Evolutionary conservation across 2,113 vertebrate genomes (phyloP).

Genomic region (Peucedramus taeniatus): DNA sequence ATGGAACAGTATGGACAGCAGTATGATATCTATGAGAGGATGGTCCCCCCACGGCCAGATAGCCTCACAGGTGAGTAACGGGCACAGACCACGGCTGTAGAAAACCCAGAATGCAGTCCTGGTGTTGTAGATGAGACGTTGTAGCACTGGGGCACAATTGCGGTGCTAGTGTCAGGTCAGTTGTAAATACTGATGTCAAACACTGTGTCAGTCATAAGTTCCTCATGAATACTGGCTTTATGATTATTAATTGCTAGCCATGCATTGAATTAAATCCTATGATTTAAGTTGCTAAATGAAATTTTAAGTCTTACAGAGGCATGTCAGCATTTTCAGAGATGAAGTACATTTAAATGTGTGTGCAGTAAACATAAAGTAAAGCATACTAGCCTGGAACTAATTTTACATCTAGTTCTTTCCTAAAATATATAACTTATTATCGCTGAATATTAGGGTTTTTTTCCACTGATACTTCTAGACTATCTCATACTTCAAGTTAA

Average conservation of each 20-base stretch:
- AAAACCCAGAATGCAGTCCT: neutral
- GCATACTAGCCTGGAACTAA: neutral
- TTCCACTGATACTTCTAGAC: neutral
- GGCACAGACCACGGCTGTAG: neutral
- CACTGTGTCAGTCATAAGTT: neutral
- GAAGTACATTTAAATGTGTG: neutral
- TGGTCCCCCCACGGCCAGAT: constrained; percentile 89
- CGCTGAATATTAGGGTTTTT: neutral
- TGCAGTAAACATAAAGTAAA: neutral
- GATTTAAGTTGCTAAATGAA: neutral
- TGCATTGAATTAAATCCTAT: neutral
- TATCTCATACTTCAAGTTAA: neutral
- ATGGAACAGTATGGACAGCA: constrained; percentile 84
- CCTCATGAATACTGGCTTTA: neutral
- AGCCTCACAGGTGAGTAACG: constrained; percentile 86
- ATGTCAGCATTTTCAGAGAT: neutral
- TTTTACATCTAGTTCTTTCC: neutral
- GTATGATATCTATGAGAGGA: constrained; percentile 91
- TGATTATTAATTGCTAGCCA: neutral
- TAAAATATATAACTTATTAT: neutral
- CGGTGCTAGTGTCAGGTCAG: neutral
- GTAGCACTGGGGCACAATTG: fast-evolving
- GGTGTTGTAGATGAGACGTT: fast-evolving
- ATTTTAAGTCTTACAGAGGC: neutral
- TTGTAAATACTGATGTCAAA: neutral